These are phyloP conservation scores for Himalopsyche tibetana DNA, from an alignment of 2,888 invertebrate genomes.

Conservation along the genomic window DNA sequence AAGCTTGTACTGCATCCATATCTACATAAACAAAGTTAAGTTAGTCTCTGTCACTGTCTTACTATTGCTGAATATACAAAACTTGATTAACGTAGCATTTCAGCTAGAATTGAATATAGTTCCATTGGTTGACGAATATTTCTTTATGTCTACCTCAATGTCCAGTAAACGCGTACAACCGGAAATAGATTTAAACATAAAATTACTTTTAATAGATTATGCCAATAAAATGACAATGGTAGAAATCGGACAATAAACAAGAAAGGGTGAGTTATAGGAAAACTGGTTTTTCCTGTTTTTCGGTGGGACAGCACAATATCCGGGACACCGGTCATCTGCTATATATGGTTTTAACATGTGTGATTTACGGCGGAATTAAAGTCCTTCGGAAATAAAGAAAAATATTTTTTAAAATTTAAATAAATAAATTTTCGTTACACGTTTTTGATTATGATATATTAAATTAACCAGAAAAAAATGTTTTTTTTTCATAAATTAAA, in stretches of 20 bases:
- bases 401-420: too few species aligned
- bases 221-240: not conserved
- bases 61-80: too few species aligned
- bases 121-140: too few species aligned
- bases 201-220: not conserved
- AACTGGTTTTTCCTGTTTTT: conserved; percentile 58
- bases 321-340: conserved; percentile 25
- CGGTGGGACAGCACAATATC: conserved; percentile 47
- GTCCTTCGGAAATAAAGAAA: not conserved
- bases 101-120: too few species aligned
- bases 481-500: too few species aligned
- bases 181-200: not conserved
- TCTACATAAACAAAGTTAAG: too few species aligned
- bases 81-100: too few species aligned
- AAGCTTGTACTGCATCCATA: too few species aligned
- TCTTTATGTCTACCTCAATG: too few species aligned
- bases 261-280: conserved; percentile 29
- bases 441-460: not conserved
- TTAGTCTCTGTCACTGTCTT: too few species aligned
- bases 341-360: not conserved
- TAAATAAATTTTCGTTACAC: too few species aligned
- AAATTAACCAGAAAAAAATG: not conserved
- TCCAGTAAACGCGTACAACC: too few species aligned
- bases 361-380: not conserved
- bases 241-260: conserved; percentile 54